Evolutionary conservation across 1,140 invertebrate genomes (phyloP), one percentile per base, ranked within the genome.

Genomic region (Drosophila sproati): DNA sequence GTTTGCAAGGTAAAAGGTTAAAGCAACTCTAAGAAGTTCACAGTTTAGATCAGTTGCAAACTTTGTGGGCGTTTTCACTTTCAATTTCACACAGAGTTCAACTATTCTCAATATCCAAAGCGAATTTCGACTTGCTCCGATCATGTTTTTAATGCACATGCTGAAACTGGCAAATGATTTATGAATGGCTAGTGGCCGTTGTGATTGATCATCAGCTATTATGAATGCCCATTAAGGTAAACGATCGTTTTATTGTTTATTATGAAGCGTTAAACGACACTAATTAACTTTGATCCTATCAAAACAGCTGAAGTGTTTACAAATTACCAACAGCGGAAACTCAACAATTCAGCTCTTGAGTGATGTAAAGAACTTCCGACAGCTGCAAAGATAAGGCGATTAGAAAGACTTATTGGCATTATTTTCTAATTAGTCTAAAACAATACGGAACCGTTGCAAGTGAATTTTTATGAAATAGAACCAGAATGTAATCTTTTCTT

Each of bases 201-300:
- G 63, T 83, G 78, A 85, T 85, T 81, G 80, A 88, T 89, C 62
- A 71, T 55, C 82, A 41, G 64, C 60, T 56, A 82, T 79, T 78
- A 68, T 74, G 71, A 83, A 72, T 71, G 73, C 69, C 52, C 73
- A 88, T 87, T 77, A 74, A 83, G 62, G 66, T 73, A 74, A 87
- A 89, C 73, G 77, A 77, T 70, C 73, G 67, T 85, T 67, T 78
- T 68, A 88, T 88, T 89, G 80, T 89, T 83, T 78, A 68, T 85
- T 59, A 81, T 81, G 60, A 20, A 71, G 74, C 60, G 70, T 89
- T 85, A 73, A 76, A 75, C 75, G 78, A 81, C 78, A 80, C 75
- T 81, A 78, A 88, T 89, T 89, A 78, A 55, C 43, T 56, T 66
- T 81, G 66, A 81, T 80, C 78, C 78, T 55, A 76, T 78, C 61